These are phyloP conservation scores for Sarotherodon lohbergeri DNA, from an alignment of 2,113 vertebrate genomes.

Conservation along the genomic window DNA sequence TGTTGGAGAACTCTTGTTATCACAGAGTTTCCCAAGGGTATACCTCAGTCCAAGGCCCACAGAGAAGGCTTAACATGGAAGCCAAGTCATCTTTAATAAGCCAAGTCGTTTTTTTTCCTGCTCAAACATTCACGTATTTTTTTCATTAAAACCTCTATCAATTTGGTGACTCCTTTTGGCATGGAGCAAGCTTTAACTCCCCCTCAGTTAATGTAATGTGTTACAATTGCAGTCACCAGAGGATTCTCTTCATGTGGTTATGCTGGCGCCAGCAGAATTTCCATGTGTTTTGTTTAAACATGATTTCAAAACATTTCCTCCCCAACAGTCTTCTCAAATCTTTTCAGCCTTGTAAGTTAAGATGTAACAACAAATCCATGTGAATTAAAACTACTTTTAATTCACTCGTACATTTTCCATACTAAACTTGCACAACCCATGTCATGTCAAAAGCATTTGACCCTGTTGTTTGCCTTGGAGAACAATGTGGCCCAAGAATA, in stretches of 20 bases:
- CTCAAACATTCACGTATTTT: slow-evolving; percentile 33
- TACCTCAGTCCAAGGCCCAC: slow-evolving; percentile 70
- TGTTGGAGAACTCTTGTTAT: slow-evolving; percentile 67
- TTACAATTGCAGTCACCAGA: slow-evolving; percentile 36
- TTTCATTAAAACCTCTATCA: slow-evolving; percentile 36
- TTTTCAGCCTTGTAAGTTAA: not conserved
- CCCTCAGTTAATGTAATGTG: slow-evolving; percentile 45
- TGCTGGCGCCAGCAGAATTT: slow-evolving; percentile 31
- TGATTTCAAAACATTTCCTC: slow-evolving; percentile 29
- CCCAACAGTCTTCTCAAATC: not conserved
- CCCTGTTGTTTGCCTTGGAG: not conserved
- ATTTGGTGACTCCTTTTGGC: slow-evolving; percentile 42
- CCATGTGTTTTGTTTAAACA: slow-evolving; percentile 36
- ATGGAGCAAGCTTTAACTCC: slow-evolving; percentile 8
- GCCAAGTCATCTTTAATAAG: slow-evolving; percentile 58
- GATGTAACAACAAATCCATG: slow-evolving; percentile 2
- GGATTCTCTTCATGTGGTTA: slow-evolving; percentile 42
- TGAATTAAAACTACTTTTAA: not conserved
- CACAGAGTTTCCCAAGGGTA: slow-evolving; percentile 55
- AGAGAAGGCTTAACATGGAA: slow-evolving; percentile 42
- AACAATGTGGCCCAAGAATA: not conserved
- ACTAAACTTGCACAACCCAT: not conserved
- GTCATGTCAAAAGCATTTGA: not conserved
- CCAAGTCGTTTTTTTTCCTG: slow-evolving; percentile 33
- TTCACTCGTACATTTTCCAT: not conserved